Conservation (phyloP, 2,113 vertebrate species). For the Procapra przewalskii region DNA sequence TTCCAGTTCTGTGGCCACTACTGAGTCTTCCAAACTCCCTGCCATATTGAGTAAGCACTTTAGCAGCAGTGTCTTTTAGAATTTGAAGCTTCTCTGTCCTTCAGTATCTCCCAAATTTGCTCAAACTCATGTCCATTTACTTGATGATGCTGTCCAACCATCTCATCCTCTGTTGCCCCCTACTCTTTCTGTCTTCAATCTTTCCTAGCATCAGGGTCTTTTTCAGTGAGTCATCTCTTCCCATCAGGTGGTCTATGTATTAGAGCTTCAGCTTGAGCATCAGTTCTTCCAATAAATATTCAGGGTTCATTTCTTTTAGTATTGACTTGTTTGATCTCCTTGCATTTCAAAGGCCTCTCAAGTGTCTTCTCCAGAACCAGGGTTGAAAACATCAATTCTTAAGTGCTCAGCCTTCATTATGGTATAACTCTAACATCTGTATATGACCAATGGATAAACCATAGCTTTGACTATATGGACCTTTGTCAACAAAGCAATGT, state of each 20-base stretch:
- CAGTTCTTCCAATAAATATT: not conserved
- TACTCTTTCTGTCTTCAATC: not conserved
- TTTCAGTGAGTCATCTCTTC: not conserved
- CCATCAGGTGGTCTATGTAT: not conserved
- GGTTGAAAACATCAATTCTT: not conserved
- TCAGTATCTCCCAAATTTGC: not conserved
- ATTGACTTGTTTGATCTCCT: not conserved
- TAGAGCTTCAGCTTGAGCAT: not conserved
- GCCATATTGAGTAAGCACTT: not conserved
- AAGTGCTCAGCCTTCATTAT: not conserved
- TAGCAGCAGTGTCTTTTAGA: not conserved
- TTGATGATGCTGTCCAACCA: not conserved
- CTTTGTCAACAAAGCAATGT: not conserved
- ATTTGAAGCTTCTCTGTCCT: not conserved
- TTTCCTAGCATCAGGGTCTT: not conserved
- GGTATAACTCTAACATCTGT: not conserved
- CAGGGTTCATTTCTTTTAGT: not conserved
- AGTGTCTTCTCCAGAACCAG: not conserved
- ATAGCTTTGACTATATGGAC: not conserved
- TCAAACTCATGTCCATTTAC: not conserved
- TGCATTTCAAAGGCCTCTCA: not conserved
- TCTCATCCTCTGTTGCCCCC: not conserved
- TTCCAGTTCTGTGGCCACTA: not conserved
- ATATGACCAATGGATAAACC: not conserved
- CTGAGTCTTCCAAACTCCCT: not conserved